These are phyloP conservation scores for Dipodomys merriami DNA, from an alignment of 2,113 vertebrate species.

Conservation along the genomic window DNA sequence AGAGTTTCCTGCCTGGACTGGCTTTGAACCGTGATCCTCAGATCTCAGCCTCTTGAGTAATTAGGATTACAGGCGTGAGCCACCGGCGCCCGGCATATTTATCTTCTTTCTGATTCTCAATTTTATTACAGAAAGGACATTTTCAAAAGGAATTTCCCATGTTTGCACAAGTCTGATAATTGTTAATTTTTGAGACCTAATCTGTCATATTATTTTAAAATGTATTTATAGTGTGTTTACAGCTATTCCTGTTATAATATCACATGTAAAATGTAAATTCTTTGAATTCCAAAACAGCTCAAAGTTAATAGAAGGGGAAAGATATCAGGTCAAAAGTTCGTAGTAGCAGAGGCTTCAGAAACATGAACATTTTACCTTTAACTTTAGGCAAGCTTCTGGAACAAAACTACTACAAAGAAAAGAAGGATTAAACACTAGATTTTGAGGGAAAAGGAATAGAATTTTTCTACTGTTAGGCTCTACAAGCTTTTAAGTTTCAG, in stretches of 20 bases:
- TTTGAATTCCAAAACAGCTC: neutral
- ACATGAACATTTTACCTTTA: neutral
- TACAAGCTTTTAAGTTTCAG: conserved; percentile 13
- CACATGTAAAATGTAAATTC: neutral
- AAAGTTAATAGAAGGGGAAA: neutral
- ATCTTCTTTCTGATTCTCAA: neutral
- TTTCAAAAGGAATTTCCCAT: neutral
- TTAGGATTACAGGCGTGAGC: no score
- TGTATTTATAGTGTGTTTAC: neutral
- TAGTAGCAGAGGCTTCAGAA: neutral
- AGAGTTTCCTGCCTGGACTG: no score
- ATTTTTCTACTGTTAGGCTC: conserved; percentile 10
- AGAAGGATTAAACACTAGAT: neutral
- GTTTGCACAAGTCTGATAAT: neutral
- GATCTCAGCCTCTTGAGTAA: no score
- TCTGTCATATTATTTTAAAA: neutral
- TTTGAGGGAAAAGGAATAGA: neutral
- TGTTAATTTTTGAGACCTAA: neutral
- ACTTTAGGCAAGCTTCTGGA: neutral
- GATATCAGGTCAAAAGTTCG: neutral
- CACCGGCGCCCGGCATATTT: neutral
- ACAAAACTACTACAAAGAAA: neutral
- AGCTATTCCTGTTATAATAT: neutral
- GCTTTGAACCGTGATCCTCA: no score
- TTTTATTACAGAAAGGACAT: neutral